Evolutionary conservation across 2,888 invertebrate species (phyloP), one percentile per base, ranked within the genome.

Genomic region (Agrotis clavis): DNA sequence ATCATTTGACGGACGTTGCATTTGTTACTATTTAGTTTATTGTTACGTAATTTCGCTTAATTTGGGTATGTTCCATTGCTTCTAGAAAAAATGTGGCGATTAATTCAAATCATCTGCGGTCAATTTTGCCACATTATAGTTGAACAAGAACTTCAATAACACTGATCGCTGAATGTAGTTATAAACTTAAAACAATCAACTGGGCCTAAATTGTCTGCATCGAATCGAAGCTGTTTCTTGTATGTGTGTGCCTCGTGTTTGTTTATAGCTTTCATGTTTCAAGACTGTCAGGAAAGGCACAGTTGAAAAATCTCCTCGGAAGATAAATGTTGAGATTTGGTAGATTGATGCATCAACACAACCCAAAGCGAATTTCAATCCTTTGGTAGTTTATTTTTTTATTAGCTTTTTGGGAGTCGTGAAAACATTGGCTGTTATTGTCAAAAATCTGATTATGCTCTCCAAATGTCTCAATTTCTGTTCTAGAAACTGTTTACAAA

Each of bases 1-100:
- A 85, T 85, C 68, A 81, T 75, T 74, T 80, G 81, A 67, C 68
- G 59, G 63, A 70, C 67, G 60, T 71, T 85, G 73, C 83, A 75
- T 84, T 80, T 78, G 74, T 81, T 71, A 71, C 78, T 78, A 71
- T 81, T 77, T 67, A 56, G 66, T 60, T 56, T 48, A 60, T 68
- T 69, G 80, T 79, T 67, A 75, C 62, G 54, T 67, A 41, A 51
- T 77, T 67, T 54, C 47, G 21, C 19, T n/a, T 67, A 77, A 77
- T 65, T 81, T 81, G 50, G 67, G 67, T 50, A 56, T 68, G 48
- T 64, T 69, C 59, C 45, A 73, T 48, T 56, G 54, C 53, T 73
- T 80, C 77, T 74, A 73, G 56, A 67, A 66, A 35, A 67, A 41
- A 35, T 54, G 18, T 48, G 35, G 50, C 5, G 9, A 13, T 63